Percentiles rank a stretch among this genome's conserved stretches.
phyloP scores from a whole-genome alignment of 2,888 invertebrate genomes.

The Eupithecia exiguata region DNA sequence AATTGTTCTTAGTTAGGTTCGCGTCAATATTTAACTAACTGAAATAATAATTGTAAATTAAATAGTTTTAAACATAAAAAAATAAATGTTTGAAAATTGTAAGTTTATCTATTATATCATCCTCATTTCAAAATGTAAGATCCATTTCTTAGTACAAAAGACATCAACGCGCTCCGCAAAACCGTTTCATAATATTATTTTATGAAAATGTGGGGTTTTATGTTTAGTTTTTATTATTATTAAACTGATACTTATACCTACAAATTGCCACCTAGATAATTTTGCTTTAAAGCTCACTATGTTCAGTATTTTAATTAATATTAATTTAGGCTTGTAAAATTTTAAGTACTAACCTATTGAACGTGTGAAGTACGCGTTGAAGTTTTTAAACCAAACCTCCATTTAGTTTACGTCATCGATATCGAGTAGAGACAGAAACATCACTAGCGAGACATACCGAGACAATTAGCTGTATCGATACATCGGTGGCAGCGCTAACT shows the following conservation, averaged over 20 bases:
- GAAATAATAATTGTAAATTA: no score
- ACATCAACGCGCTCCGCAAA: conserved; percentile 32
- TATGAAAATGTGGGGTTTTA: neutral
- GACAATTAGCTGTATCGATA: conserved; percentile 75
- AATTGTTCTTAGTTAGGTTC: neutral
- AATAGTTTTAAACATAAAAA: no score
- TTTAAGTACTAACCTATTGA: neutral
- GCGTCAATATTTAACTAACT: neutral
- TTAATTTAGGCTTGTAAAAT: neutral
- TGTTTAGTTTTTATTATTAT: neutral
- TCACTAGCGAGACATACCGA: conserved; percentile 66
- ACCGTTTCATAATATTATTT: neutral
- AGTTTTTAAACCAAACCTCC: neutral
- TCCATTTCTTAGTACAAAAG: conserved; percentile 36
- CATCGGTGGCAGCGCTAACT: conserved; percentile 66
- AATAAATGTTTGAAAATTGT: no score
- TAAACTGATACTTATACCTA: neutral
- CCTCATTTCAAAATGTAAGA: neutral
- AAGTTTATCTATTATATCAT: neutral
- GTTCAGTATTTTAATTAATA: neutral
- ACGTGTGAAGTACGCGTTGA: neutral
- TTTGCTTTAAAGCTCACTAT: neutral
- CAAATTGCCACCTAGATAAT: neutral
- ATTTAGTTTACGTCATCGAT: conserved; percentile 2
- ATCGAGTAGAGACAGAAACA: conserved; percentile 36